Percentiles rank a stretch among this genome's conserved stretches.
Conservation (phyloP, 30 jellyfish, hydroid and myxozoan genomes). For the Aurelia coerulea region DNA sequence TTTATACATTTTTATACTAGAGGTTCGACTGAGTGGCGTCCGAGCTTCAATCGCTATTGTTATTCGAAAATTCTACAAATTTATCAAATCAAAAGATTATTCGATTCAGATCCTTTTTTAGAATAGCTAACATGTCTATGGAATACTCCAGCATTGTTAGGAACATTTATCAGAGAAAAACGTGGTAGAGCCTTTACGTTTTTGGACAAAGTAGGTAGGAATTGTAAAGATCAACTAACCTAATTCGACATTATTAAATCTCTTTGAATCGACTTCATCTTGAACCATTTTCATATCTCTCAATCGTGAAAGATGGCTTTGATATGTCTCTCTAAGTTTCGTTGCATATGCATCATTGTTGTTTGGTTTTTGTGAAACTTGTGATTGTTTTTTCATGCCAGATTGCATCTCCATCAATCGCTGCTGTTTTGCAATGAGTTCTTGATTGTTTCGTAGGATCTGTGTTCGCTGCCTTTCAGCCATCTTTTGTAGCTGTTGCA, state of each 20-base stretch:
- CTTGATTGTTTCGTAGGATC: constrained; percentile 81
- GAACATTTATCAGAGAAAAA: too few relatives aligned
- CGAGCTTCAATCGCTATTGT: too few relatives aligned
- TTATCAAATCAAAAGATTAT: too few relatives aligned
- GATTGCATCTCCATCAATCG: constrained; percentile 88
- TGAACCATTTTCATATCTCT: constrained; percentile 64
- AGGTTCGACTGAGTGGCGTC: too few relatives aligned
- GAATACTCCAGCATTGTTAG: too few relatives aligned
- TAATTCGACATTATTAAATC: constrained; percentile 75
- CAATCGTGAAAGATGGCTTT: constrained; percentile 77
- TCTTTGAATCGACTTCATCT: constrained; percentile 77
- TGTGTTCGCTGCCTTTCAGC: constrained; percentile 97
- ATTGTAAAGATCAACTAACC: constrained; percentile 48
- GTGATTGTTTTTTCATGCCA: constrained; percentile 60
- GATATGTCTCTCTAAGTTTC: constrained; percentile 86
- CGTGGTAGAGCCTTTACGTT: too few relatives aligned
- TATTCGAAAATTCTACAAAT: too few relatives aligned
- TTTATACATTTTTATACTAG: too few relatives aligned
- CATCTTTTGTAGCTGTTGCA: constrained; percentile 88
- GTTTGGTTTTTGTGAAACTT: constrained; percentile 51
- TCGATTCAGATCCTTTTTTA: too few relatives aligned
- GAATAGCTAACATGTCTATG: too few relatives aligned
- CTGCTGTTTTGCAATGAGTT: constrained; percentile 87
- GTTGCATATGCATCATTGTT: constrained; percentile 83
- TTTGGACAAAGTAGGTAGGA: too few relatives aligned